These are phyloP conservation scores for Pristis pectinata DNA, from an alignment of 2,797 vertebrate species.

Conservation along the genomic window DNA sequence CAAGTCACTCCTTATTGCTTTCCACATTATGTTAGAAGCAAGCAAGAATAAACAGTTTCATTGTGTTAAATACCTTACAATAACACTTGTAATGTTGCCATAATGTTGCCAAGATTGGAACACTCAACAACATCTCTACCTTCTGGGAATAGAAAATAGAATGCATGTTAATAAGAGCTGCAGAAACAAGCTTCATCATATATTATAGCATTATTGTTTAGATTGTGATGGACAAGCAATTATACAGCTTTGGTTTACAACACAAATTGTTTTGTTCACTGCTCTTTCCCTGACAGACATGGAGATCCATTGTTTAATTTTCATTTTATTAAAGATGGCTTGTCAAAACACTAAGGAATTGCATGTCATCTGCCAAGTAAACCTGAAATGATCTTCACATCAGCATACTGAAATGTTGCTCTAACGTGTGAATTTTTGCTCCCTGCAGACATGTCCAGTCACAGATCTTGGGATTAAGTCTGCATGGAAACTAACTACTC, in stretches of 20 bases:
- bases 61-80: not conserved
- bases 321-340: not conserved
- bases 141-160: not conserved
- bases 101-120: not conserved
- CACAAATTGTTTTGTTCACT: not conserved
- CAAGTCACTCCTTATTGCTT: no score
- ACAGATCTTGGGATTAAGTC: slow-evolving; percentile 43
- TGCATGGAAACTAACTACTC: not conserved
- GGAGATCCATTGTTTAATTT: slow-evolving; percentile 10
- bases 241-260: not conserved
- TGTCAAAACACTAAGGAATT: slow-evolving; percentile 3
- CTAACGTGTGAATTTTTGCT: slow-evolving; percentile 40
- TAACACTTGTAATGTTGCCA: not conserved
- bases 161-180: not conserved
- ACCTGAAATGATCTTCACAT: not conserved
- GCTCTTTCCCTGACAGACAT: not conserved
- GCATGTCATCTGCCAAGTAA: not conserved
- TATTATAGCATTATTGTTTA: not conserved
- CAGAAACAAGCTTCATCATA: not conserved
- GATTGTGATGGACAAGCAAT: not conserved
- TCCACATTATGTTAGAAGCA: not conserved
- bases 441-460: slow-evolving; percentile 42
- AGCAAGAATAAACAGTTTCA: not conserved
- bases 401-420: not conserved
- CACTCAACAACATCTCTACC: not conserved